Evolutionary conservation across 2,113 vertebrate genomes (phyloP), one percentile per base, ranked within the genome.

Genomic region (Forbesichthys papilliferus): DNA sequence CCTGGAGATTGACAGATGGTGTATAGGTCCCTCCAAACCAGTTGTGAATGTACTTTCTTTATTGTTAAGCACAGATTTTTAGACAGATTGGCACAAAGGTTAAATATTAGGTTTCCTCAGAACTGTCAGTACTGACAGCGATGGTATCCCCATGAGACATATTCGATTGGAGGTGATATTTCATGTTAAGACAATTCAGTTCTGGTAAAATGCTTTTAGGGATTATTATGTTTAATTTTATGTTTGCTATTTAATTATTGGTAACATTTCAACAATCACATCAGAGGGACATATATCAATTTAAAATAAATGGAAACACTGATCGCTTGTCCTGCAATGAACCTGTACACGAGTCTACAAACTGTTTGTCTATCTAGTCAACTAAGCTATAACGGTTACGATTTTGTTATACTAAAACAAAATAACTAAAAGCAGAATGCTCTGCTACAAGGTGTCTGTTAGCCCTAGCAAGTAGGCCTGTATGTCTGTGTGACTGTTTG

Each of bases 81-180:
- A 58, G 10, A 27, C 12, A 49, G n/a, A 36, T 73, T 11, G 52
- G 33, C 42, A 46, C 34, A 27, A 36, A 58, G 10, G 61, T 5
- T 16, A 34, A 18, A 46, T 16, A 4, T 1, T 55, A 58, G 51
- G 55, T 56, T 3, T 55, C 59, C 59, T 58, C 6, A 1, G 12
- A n/a, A 34, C 51, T 71, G 48, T 67, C 65, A 47, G 36, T 42
- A 6, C 36, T 42, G 36, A 42, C 36, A 42, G 33, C 48, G 56
- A 61, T n/a, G 49, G 10, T 47, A 52, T 1, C 54, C 14, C 13
- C 55, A 36, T 57, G 8, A 48, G 3, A 2, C 52, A 68, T 71
- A 42, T 69, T 78, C 13, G 76, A 72, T 66, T 78, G n/a, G 76
- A 72, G 56, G 18, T 11, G 1, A 52, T 68, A 42, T 69, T 59